Percentiles rank a stretch among this genome's conserved stretches.
Conservation (phyloP, 2,113 vertebrate genomes). For the Pseudonaja textilis region DNA sequence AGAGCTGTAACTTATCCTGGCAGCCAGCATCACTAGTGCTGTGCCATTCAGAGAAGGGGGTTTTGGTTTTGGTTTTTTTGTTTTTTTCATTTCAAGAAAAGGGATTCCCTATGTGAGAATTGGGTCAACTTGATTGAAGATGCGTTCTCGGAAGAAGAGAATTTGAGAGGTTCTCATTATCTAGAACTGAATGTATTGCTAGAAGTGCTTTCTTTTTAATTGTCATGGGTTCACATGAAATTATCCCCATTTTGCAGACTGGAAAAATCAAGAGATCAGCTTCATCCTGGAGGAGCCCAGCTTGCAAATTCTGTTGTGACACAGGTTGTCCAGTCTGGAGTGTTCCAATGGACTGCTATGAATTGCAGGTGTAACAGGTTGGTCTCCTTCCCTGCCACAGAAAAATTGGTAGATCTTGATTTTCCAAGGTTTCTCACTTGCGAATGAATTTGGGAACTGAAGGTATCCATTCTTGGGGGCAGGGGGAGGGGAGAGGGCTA, state of each 20-base stretch:
- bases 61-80: neutral
- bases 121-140: neutral
- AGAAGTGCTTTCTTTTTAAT: neutral
- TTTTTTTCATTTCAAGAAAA: neutral
- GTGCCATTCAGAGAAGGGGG: neutral
- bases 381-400: neutral
- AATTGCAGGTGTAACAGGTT: constrained; percentile 19
- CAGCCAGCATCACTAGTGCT: neutral
- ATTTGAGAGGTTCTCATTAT: neutral
- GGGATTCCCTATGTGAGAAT: neutral
- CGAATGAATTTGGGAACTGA: neutral
- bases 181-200: neutral
- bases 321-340: neutral
- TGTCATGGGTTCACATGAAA: neutral
- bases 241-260: constrained; percentile 9
- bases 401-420: neutral
- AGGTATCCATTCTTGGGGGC: neutral
- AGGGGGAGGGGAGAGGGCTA: neutral
- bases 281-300: neutral
- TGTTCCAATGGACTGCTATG: neutral
- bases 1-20: neutral
- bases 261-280: neutral
- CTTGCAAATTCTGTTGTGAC: neutral
- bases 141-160: neutral
- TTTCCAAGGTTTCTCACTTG: neutral